Percentiles rank a stretch among this genome's conserved stretches.
Conservation (phyloP, 2,113 vertebrate species). For the Ameiurus melas region DNA sequence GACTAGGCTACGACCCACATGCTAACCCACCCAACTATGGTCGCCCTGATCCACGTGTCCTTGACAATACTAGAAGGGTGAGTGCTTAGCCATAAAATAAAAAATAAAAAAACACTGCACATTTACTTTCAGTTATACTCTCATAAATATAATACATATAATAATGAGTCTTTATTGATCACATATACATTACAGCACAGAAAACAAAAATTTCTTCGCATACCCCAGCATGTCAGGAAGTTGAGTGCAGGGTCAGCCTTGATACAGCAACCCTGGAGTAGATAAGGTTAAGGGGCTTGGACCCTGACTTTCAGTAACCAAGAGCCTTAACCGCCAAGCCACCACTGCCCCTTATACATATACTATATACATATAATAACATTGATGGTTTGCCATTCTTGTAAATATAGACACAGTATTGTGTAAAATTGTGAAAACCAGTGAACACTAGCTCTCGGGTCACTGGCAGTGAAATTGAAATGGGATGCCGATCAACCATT, state of each 20-base stretch:
- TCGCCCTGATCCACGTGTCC: conserved; percentile 86
- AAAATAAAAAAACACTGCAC: neutral
- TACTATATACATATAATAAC: neutral
- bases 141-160: neutral
- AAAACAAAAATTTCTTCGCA: too few species aligned
- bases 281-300: too few species aligned
- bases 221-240: too few species aligned
- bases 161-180: too few species aligned
- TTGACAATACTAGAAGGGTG: conserved; percentile 96
- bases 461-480: neutral
- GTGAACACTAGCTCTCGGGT: neutral
- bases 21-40: conserved; percentile 96
- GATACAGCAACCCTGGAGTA: too few species aligned
- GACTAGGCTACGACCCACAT: conserved; percentile 91
- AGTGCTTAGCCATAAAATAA: conserved; percentile 57
- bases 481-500: neutral
- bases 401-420: neutral
- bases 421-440: neutral
- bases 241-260: too few species aligned
- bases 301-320: too few species aligned
- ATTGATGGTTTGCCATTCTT: neutral
- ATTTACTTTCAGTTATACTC: neutral
- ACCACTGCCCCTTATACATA: too few species aligned
- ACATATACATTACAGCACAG: too few species aligned
- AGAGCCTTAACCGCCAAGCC: too few species aligned